These are phyloP conservation scores for Rhea pennata DNA, from an alignment of 2,113 vertebrate genomes.

Conservation along the genomic window DNA sequence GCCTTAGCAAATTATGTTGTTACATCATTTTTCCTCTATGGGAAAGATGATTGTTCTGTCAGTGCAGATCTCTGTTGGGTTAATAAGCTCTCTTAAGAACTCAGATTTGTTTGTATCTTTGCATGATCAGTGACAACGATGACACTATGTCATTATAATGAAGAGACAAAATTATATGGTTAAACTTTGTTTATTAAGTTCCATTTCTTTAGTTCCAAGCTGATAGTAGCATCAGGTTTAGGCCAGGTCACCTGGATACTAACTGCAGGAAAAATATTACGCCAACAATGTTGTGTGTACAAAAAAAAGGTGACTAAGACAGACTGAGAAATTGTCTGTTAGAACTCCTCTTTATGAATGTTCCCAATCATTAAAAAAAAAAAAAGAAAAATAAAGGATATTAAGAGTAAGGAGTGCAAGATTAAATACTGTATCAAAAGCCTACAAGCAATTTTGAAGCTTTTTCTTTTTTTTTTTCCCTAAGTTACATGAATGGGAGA, in stretches of 20 bases:
- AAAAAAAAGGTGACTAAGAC: not conserved
- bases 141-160: not conserved
- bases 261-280: not conserved
- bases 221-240: not conserved
- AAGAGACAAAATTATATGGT: not conserved
- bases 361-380: not conserved
- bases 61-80: not conserved
- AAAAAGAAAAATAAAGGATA: not conserved
- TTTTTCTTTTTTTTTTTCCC: not conserved
- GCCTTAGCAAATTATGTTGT: not conserved
- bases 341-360: rapidly evolving
- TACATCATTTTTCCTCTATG: not conserved
- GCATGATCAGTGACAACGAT: not conserved
- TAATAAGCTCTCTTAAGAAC: not conserved
- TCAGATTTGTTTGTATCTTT: not conserved
- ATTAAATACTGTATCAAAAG: not conserved
- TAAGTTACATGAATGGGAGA: not conserved
- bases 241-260: not conserved
- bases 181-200: not conserved
- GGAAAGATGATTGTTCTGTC: not conserved
- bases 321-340: not conserved
- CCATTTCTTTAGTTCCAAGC: not conserved
- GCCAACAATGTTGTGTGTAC: not conserved
- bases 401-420: not conserved
- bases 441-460: not conserved